phyloP scores from a whole-genome alignment of 2,797 vertebrate species.

The Aratinga solstitialis region DNA sequence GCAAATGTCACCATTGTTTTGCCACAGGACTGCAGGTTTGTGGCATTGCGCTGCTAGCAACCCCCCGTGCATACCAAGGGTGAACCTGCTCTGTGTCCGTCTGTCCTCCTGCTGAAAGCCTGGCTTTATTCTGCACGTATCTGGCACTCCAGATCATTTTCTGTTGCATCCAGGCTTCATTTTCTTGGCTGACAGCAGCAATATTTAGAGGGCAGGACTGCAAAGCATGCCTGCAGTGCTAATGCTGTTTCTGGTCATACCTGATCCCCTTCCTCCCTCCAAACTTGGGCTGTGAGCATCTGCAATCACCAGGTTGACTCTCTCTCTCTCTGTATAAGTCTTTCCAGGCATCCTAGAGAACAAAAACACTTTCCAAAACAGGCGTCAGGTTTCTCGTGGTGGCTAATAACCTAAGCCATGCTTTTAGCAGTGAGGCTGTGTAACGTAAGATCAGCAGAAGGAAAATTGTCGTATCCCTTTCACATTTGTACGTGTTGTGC shows the following conservation, averaged over 20 bases:
- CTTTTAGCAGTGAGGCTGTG: not conserved
- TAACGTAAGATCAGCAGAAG: not conserved
- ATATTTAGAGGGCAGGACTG: not conserved
- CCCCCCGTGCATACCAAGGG: not conserved
- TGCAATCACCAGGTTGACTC: not conserved
- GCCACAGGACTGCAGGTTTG: not conserved
- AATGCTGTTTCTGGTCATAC: conserved; percentile 6
- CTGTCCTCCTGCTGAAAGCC: not conserved
- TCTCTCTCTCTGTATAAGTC: not conserved
- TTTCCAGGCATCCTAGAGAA: conserved; percentile 40
- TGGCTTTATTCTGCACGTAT: not conserved
- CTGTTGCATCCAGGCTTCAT: not conserved
- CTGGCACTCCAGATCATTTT: not conserved
- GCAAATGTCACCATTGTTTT: not conserved
- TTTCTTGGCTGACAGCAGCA: not conserved
- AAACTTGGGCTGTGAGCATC: conserved; percentile 17
- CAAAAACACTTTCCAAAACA: conserved; percentile 47
- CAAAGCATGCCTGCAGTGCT: not conserved
- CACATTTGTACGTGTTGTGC: not conserved
- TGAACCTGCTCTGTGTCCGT: conserved; percentile 16
- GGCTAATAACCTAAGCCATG: not conserved
- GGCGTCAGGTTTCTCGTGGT: not conserved
- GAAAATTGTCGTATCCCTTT: not conserved
- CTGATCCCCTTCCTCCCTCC: not conserved
- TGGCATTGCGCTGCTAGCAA: not conserved